Conservation (phyloP, 1,140 invertebrate species). For the Drosophila simulans region DNA sequence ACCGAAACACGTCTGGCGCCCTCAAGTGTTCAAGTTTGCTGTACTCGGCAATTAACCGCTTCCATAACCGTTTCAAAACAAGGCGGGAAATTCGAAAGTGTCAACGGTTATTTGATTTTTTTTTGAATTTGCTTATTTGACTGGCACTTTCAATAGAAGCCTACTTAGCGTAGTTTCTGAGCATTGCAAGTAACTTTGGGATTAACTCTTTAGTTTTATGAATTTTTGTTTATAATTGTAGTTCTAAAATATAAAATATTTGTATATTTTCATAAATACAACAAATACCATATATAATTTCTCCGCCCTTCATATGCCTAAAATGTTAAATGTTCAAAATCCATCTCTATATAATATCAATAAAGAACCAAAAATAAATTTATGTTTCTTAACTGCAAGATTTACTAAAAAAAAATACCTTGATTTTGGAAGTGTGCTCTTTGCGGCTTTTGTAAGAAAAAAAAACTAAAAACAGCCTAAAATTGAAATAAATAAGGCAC, state of each 20-base stretch:
- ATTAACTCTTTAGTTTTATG: too few species aligned
- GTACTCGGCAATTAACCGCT: background rate
- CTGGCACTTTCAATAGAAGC: background rate
- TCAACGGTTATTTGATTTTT: background rate
- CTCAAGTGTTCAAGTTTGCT: background rate
- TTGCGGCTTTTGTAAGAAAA: conserved; percentile 7
- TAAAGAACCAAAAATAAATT: too few species aligned
- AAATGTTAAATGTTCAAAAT: too few species aligned
- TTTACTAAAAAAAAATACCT: background rate
- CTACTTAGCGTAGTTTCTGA: background rate
- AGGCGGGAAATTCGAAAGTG: conserved; percentile 1
- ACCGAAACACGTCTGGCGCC: background rate
- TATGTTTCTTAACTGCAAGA: background rate
- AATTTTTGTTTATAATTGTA: too few species aligned
- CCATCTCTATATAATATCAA: too few species aligned
- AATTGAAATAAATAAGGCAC: conserved; percentile 26
- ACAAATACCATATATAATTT: too few species aligned
- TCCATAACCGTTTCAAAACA: conserved; percentile 1
- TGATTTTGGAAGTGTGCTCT: background rate
- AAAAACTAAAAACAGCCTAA: conserved; percentile 4
- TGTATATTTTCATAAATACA: too few species aligned
- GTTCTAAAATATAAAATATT: too few species aligned
- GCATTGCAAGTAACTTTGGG: too few species aligned
- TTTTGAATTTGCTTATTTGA: background rate
- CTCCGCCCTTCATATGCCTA: too few species aligned